These are phyloP conservation scores for Drosophila pseudotakahashii DNA, from an alignment of 2,888 invertebrate genomes.

Conservation along the genomic window DNA sequence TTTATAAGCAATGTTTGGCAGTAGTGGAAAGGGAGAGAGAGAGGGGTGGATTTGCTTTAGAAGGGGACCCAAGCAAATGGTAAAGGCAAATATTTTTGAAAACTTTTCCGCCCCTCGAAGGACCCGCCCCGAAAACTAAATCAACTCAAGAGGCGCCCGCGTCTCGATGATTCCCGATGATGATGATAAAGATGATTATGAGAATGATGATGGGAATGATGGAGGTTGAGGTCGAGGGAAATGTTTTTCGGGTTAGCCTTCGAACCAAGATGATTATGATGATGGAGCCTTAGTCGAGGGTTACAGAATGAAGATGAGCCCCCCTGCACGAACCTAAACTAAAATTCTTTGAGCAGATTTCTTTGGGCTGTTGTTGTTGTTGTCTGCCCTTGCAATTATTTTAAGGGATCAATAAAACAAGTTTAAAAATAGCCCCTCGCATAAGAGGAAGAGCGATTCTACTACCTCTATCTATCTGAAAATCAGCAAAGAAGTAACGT, in stretches of 20 bases:
- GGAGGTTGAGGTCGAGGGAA: slow-evolving; percentile 12
- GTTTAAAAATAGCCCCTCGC: slow-evolving; percentile 73
- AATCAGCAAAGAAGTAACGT: slow-evolving; percentile 36
- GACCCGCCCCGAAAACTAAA: slow-evolving; percentile 59
- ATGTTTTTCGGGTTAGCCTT: slow-evolving; percentile 43
- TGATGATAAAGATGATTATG: background rate
- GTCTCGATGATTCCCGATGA: slow-evolving; percentile 34
- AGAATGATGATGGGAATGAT: background rate
- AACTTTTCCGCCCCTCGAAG: slow-evolving; percentile 28
- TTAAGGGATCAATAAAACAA: slow-evolving; percentile 77
- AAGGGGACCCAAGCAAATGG: slow-evolving; percentile 41
- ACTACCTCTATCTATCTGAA: background rate
- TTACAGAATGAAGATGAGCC: slow-evolving; percentile 5
- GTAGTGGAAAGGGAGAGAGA: background rate
- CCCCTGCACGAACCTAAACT: slow-evolving; percentile 31
- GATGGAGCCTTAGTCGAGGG: background rate
- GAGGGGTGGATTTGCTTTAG: too few species aligned
- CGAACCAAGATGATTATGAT: slow-evolving; percentile 27
- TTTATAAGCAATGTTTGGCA: slow-evolving; percentile 71
- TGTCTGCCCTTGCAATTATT: slow-evolving; percentile 61
- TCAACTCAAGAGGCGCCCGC: slow-evolving; percentile 61
- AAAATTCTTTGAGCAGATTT: slow-evolving; percentile 67
- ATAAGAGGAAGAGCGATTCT: too few species aligned
- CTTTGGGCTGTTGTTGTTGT: slow-evolving; percentile 49
- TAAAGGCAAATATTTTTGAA: slow-evolving; percentile 71